phyloP scores from a whole-genome alignment of 2,797 vertebrate genomes.

The Leptoclinus maculatus region DNA sequence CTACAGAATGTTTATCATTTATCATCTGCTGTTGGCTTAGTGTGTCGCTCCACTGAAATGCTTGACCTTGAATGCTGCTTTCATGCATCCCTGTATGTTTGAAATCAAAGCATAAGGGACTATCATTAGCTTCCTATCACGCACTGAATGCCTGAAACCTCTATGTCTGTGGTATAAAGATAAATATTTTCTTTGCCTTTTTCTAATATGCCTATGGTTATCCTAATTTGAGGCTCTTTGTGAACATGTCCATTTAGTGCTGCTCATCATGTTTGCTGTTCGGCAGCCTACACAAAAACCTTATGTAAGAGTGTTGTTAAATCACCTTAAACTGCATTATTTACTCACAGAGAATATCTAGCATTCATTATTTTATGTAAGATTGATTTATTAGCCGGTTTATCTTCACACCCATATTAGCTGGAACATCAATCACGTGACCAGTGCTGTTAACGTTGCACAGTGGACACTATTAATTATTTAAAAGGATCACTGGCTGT shows the following conservation, averaged over 20 bases:
- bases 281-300: constrained; percentile 41
- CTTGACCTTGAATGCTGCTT: constrained; percentile 63
- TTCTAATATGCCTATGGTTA: constrained; percentile 32
- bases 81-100: constrained; percentile 15
- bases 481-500: constrained; percentile 77
- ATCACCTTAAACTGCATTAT: constrained; percentile 38
- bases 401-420: constrained; percentile 51
- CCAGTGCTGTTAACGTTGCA: constrained; percentile 45
- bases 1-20: constrained; percentile 63
- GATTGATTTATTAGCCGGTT: constrained; percentile 60
- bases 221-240: constrained; percentile 34
- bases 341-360: constrained; percentile 38
- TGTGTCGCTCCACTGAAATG: constrained; percentile 28
- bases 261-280: constrained; percentile 40
- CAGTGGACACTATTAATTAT: constrained; percentile 70
- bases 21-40: constrained; percentile 49
- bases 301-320: constrained; percentile 31
- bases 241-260: constrained; percentile 19
- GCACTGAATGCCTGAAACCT: constrained; percentile 24
- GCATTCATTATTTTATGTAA: constrained; percentile 28
- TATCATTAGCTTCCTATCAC: constrained; percentile 43
- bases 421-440: constrained; percentile 57
- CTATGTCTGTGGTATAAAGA: constrained; percentile 35
- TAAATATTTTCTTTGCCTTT: constrained; percentile 40
- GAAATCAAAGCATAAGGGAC: constrained; percentile 51